Evolutionary conservation across 1,140 invertebrate genomes (phyloP), one percentile per base, ranked within the genome.

Genomic region (Anoplolepis gracilipes): DNA sequence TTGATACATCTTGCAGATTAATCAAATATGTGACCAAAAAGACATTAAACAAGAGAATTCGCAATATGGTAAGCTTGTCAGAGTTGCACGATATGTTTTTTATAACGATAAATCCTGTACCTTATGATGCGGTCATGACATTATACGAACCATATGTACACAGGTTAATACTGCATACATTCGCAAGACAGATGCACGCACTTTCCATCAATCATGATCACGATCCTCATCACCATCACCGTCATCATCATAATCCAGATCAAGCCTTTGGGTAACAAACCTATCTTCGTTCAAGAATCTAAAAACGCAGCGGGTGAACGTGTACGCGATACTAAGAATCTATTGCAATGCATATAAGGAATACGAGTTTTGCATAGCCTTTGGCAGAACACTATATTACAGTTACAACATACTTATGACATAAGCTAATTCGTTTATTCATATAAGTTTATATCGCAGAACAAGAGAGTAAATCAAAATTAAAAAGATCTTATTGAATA

Each of bases 211-310:
- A 55, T 88, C 86, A 88, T 70, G 75, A 88, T 88, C 73, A 64
- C 73, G 72, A 84, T 84, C 62, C 57, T 84, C 65, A 69, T 85
- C 64, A 28, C 62, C 78, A 86, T 87, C 67, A 85, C 72, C 81
- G 69, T 87, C 78, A 70, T 86, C 86, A 69, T 88, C 87, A 76
- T 88, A 84, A 79, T 88, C 87, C 87, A 88, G 86, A 88, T 88
- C 87, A 73, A 82, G 85, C 79, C 87, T 88, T 75, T 75, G 28
- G 87, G 81, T 81, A 85, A 79, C 39, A 69, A 67, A 62, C 65
- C 42, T 87, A 88, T 88, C 86, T 88, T 62, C 61, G 57, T 73
- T 25, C 13, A 49, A 59, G 55, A 88, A 88, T 88, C 87, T 88
- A 88, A 85, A 88, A 87, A 65, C 65, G 73, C 77, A 65, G 87